Percentiles rank a stretch among this genome's conserved stretches.
These are phyloP conservation scores for Physocephala rufipes DNA, from an alignment of 2,888 invertebrate species.

Conservation along the genomic window DNA sequence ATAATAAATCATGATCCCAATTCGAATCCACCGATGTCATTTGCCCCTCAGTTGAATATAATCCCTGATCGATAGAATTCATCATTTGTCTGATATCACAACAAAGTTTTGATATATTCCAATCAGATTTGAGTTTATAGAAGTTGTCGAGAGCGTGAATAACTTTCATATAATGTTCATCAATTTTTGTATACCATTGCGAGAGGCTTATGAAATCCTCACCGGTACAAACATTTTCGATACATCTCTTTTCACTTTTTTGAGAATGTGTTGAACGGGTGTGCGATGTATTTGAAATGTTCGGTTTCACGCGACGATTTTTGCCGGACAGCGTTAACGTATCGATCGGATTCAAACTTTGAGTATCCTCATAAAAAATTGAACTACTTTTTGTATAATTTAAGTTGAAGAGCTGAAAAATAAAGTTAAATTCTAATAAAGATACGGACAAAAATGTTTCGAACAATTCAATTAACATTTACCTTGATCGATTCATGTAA, in stretches of 20 bases:
- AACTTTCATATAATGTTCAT: conserved; percentile 44
- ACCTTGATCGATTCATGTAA: conserved; percentile 11
- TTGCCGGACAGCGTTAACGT: no score
- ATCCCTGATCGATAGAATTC: conserved; percentile 34
- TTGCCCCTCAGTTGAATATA: not conserved
- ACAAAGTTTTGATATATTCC: conserved; percentile 45
- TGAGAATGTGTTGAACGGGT: not conserved
- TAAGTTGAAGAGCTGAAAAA: no score
- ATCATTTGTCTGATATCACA: conserved; percentile 41
- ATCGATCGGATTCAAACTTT: no score
- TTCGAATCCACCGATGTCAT: not conserved
- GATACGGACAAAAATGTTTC: not conserved
- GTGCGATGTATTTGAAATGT: not conserved
- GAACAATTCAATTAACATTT: conserved; percentile 10
- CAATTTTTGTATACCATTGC: conserved; percentile 52
- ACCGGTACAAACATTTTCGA: conserved; percentile 32
- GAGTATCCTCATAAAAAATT: no score
- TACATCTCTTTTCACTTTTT: not conserved
- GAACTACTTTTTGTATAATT: no score
- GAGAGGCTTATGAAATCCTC: conserved; percentile 47
- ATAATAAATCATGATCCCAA: conserved; percentile 1
- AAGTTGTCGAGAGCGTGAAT: conserved; percentile 47
- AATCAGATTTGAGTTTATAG: conserved; percentile 44
- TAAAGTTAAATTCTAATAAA: not conserved
- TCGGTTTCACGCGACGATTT: not conserved